phyloP scores from a whole-genome alignment of 2,888 invertebrate genomes.

The Latrodectus hesperus region DNA sequence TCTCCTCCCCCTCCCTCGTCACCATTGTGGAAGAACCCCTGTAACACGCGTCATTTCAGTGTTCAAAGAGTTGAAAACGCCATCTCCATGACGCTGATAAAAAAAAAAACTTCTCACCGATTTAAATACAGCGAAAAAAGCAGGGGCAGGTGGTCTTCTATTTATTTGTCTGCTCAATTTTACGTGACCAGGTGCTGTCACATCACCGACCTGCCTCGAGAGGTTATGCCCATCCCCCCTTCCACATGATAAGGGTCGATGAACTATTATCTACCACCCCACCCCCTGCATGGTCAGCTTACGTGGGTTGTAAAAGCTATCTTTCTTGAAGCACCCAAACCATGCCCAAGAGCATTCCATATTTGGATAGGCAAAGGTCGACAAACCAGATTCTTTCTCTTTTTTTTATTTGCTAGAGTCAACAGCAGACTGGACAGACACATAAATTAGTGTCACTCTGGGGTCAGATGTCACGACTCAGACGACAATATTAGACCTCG shows the following conservation, averaged over 20 bases:
- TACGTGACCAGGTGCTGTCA: slow-evolving; percentile 59
- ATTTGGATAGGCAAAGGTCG: slow-evolving; percentile 57
- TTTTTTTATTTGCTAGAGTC: slow-evolving; percentile 13
- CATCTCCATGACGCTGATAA: slow-evolving; percentile 37
- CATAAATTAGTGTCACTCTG: slow-evolving; percentile 45
- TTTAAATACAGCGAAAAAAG: slow-evolving; percentile 11
- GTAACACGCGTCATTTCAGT: slow-evolving; percentile 33
- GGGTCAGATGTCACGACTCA: slow-evolving; percentile 44
- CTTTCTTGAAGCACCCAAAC: background rate
- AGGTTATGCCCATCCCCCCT: slow-evolving; percentile 15
- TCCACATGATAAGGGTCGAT: slow-evolving; percentile 44
- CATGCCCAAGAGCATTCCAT: background rate
- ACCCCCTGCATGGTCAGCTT: slow-evolving; percentile 39
- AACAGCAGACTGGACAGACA: slow-evolving; percentile 33
- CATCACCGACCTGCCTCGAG: slow-evolving; percentile 53
- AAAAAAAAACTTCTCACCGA: slow-evolving; percentile 13
- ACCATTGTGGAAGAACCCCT: slow-evolving; percentile 16
- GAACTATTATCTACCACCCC: slow-evolving; percentile 27
- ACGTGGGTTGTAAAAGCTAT: slow-evolving; percentile 4
- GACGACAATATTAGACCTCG: no score
- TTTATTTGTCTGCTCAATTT: slow-evolving; percentile 23
- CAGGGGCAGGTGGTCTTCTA: slow-evolving; percentile 43
- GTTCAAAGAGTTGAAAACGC: slow-evolving; percentile 51
- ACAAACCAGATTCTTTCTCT: slow-evolving; percentile 43
- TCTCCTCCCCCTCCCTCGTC: slow-evolving; percentile 5